These are phyloP conservation scores for Bovichtus variegatus DNA, from an alignment of 2,797 vertebrate species.

Conservation along the genomic window DNA sequence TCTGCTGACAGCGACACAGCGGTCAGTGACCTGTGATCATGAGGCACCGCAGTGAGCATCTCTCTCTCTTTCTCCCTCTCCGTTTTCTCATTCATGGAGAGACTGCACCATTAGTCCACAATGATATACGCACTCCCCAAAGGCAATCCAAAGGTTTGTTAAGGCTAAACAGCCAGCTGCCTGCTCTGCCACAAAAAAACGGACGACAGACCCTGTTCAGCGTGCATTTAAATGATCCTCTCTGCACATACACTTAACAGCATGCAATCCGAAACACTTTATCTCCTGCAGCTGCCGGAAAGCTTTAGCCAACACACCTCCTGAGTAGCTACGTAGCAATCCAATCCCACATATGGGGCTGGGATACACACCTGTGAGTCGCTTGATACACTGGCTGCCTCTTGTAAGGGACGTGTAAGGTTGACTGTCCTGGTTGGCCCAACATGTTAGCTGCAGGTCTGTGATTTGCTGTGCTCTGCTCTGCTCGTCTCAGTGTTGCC, in stretches of 20 bases:
- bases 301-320: slow-evolving; percentile 57
- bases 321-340: slow-evolving; percentile 43
- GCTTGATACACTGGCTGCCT: slow-evolving; percentile 77
- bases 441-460: slow-evolving; percentile 86
- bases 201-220: slow-evolving; percentile 13
- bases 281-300: slow-evolving; percentile 56
- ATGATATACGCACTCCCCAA: slow-evolving; percentile 26
- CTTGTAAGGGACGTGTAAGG: slow-evolving; percentile 72
- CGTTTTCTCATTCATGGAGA: slow-evolving; percentile 29
- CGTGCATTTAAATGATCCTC: slow-evolving; percentile 36
- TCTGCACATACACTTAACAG: slow-evolving; percentile 40
- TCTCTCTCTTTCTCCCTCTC: slow-evolving; percentile 20
- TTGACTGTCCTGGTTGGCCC: slow-evolving; percentile 83
- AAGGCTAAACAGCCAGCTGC: slow-evolving; percentile 40
- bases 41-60: slow-evolving; percentile 68
- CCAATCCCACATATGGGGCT: slow-evolving; percentile 46
- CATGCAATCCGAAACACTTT: slow-evolving; percentile 55
- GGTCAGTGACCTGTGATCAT: slow-evolving; percentile 74
- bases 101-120: slow-evolving; percentile 41
- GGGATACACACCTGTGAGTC: slow-evolving; percentile 84
- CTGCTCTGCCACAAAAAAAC: slow-evolving; percentile 14
- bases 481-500: slow-evolving; percentile 63
- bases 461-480: slow-evolving; percentile 71
- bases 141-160: slow-evolving; percentile 30
- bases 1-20: slow-evolving; percentile 74